phyloP scores from a whole-genome alignment of 1,140 invertebrate species.

The Chrysomallon squamiferum region DNA sequence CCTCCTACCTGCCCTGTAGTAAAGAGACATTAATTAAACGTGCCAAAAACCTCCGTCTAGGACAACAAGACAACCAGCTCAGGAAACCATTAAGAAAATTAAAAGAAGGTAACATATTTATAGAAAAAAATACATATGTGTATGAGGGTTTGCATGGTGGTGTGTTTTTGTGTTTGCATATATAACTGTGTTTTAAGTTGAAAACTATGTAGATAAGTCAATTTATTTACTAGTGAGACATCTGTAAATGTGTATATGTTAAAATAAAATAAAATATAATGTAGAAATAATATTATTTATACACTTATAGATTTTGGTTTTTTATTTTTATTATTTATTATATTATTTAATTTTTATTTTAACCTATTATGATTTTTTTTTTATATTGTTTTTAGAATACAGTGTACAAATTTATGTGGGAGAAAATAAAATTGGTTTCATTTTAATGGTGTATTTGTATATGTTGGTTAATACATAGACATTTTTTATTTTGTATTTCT shows the following conservation, averaged over 20 bases:
- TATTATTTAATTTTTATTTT: background rate
- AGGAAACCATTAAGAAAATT: conserved; percentile 65
- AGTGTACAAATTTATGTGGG: too few species aligned
- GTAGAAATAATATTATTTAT: background rate
- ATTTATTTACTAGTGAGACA: too few species aligned
- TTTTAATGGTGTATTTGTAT: too few species aligned
- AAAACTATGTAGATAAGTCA: background rate
- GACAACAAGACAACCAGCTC: conserved; percentile 68
- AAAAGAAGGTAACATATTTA: conserved; percentile 57
- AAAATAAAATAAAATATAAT: background rate
- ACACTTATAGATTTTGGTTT: background rate
- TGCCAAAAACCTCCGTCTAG: conserved; percentile 71
- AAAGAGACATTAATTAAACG: conserved; percentile 74
- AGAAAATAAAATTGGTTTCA: too few species aligned
- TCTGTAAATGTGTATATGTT: background rate
- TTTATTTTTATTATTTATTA: background rate
- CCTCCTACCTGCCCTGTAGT: conserved; percentile 71
- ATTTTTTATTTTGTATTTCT: too few species aligned
- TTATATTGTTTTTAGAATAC: too few species aligned
- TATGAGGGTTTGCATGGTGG: background rate
- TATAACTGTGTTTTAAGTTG: background rate
- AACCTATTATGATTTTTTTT: background rate
- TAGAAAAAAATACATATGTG: background rate
- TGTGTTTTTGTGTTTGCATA: background rate
- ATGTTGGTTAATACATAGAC: too few species aligned